Evolutionary conservation across 2,888 invertebrate species (phyloP).

Genomic region (Orthosia incerta): DNA sequence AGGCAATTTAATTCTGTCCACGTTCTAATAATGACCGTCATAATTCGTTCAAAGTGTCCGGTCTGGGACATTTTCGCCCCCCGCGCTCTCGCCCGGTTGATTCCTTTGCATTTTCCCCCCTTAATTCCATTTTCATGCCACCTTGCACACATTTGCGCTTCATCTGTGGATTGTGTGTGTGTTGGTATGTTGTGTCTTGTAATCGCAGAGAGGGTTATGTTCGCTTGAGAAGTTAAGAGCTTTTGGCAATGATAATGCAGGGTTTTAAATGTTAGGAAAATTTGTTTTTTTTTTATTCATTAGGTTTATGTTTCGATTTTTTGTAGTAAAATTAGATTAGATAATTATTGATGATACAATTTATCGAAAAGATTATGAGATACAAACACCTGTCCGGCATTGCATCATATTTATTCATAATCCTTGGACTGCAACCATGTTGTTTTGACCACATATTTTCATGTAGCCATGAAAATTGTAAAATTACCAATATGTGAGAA

Average conservation of each 20-base stretch:
- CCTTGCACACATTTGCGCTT: constrained; percentile 88
- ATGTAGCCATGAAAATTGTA: not conserved
- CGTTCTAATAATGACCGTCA: constrained; percentile 92
- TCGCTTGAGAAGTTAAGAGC: constrained; percentile 33
- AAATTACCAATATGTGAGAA: constrained; percentile 1
- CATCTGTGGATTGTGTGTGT: constrained; percentile 75
- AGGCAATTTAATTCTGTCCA: constrained; percentile 92
- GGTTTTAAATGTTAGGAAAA: constrained; percentile 6
- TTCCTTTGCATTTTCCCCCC: constrained; percentile 90
- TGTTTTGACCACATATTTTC: not conserved
- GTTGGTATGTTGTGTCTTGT: constrained; percentile 68
- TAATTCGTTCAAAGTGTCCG: constrained; percentile 92
- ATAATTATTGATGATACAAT: not conserved
- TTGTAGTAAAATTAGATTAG: not conserved
- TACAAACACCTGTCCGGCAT: not conserved
- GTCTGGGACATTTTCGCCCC: constrained; percentile 89
- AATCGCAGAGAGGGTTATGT: constrained; percentile 59
- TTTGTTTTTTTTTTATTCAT: not conserved
- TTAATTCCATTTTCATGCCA: constrained; percentile 90
- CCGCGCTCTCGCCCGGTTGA: constrained; percentile 80
- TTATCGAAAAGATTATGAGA: not conserved
- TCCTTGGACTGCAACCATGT: not conserved
- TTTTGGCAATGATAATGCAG: constrained; percentile 31
- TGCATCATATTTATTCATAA: not conserved
- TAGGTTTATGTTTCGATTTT: not conserved